Evolutionary conservation across 2,797 vertebrate species (phyloP), one percentile per base, ranked within the genome.

Genomic region (Tragelaphus eurycerus): DNA sequence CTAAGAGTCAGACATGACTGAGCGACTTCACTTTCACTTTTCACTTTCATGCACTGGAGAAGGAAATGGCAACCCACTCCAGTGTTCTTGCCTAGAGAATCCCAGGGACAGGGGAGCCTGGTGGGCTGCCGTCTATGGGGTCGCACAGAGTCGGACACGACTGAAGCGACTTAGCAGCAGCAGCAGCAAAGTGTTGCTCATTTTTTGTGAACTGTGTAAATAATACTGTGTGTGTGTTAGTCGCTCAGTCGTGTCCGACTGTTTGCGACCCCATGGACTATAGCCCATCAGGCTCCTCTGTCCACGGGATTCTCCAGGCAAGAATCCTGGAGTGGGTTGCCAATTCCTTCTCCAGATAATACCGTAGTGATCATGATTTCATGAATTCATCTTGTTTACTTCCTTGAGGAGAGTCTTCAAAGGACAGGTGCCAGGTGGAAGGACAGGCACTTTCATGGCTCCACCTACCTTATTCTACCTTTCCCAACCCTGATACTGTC

Each of bases 171-270:
- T 46, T 46, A 7, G 43, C 43, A 46, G 43, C 43, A 46, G 43
- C 43, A 46, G 43, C 43, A 46, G 43, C 43, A 27, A 54, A n/a
- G 15, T 38, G 46, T 50, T 34, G 52, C 82, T 43, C 19, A 4
- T 3, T 12, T 57, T 85, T n/a, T 67, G 25, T 54, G 15, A 71
- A 57, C 34, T 38, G 57, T 29, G 4, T 74, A 62, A 52, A 67
- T 54, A n/a, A 8, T 46, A 15, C 55, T 43, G 14, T 21, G 5
- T 13, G 19, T 38, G 34, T 38, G 34, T 71, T 13, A 38, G 19
- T 71, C 0, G 0, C 67, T 71, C 19, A 38, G 10, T 13, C 5
- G 0, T 71, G 34, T 38, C 67, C 0, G 1, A 13, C 19, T 38
- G 34, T 23, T 6, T 23, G 19, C 1, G 0, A 38, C 34, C 67